Conservation (phyloP, 1,140 invertebrate genomes). For the Lasioglossum baleicum region DNA sequence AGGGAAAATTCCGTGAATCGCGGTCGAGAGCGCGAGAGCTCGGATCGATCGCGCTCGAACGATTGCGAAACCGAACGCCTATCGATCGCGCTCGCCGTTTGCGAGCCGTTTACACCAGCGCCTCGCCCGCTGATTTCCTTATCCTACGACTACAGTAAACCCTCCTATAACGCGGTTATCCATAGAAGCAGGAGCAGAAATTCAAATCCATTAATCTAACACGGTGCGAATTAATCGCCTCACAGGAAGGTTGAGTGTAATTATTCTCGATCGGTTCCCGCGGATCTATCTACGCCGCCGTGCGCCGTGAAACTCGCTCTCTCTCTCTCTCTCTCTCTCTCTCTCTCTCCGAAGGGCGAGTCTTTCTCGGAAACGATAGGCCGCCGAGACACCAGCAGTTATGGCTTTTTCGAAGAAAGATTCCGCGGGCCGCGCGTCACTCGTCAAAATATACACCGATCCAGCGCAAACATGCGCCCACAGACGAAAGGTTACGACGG, state of each 20-base stretch:
- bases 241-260: no score
- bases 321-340: no score
- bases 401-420: slow-evolving; percentile 42
- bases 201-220: no score
- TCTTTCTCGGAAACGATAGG: slow-evolving; percentile 10
- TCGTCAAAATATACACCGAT: slow-evolving; percentile 41
- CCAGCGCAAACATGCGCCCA: slow-evolving; percentile 31
- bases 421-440: slow-evolving; percentile 6
- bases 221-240: no score
- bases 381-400: slow-evolving; percentile 16
- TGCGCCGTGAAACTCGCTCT: no score
- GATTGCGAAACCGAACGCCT: slow-evolving; percentile 30
- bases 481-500: slow-evolving; percentile 32
- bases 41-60: slow-evolving; percentile 21
- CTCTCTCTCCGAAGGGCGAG: background rate
- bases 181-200: no score
- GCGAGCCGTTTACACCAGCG: background rate
- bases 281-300: background rate
- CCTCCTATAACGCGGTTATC: no score
- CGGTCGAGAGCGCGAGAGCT: slow-evolving; percentile 17
- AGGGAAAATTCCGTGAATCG: slow-evolving; percentile 51
- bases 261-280: background rate
- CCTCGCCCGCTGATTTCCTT: background rate
- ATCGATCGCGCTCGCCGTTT: background rate
- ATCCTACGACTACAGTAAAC: background rate